Percentiles rank a stretch among this genome's conserved stretches.
These are phyloP conservation scores for Siniperca scherzeri DNA, from an alignment of 2,797 vertebrate genomes.

Conservation along the genomic window DNA sequence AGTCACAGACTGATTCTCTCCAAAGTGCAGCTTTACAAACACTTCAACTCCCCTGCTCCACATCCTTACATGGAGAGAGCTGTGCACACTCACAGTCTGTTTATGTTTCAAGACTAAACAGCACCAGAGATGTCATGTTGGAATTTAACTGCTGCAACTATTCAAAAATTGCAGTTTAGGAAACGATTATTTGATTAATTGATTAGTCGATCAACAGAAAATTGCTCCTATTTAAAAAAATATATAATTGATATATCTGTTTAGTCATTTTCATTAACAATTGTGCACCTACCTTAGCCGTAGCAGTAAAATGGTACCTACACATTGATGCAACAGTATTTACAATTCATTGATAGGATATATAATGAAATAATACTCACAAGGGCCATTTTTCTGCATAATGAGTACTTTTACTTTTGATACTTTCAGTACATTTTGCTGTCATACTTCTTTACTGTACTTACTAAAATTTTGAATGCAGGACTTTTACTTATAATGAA, in stretches of 20 bases:
- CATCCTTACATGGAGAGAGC: slow-evolving; percentile 77
- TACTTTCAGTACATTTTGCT: too few species aligned
- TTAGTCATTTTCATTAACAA: background rate
- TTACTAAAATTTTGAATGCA: background rate
- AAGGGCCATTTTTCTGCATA: background rate
- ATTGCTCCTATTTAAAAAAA: background rate
- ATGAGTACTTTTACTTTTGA: too few species aligned
- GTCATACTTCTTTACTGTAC: background rate
- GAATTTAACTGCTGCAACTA: slow-evolving; percentile 45
- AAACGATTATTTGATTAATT: background rate
- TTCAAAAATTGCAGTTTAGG: background rate
- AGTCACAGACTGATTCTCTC: slow-evolving; percentile 31
- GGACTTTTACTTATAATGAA: background rate
- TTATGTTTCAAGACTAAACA: slow-evolving; percentile 49
- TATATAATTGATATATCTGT: background rate
- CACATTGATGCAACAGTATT: background rate
- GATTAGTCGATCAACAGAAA: background rate
- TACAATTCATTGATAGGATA: background rate
- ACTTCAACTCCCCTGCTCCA: slow-evolving; percentile 26
- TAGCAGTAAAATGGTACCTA: background rate
- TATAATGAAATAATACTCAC: background rate
- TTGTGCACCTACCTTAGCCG: too few species aligned
- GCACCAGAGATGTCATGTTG: slow-evolving; percentile 40
- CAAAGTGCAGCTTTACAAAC: slow-evolving; percentile 31
- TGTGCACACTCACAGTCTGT: slow-evolving; percentile 45